Evolutionary conservation across 2,888 invertebrate species (phyloP), one percentile per base, ranked within the genome.

Genomic region (Troilus luridus): DNA sequence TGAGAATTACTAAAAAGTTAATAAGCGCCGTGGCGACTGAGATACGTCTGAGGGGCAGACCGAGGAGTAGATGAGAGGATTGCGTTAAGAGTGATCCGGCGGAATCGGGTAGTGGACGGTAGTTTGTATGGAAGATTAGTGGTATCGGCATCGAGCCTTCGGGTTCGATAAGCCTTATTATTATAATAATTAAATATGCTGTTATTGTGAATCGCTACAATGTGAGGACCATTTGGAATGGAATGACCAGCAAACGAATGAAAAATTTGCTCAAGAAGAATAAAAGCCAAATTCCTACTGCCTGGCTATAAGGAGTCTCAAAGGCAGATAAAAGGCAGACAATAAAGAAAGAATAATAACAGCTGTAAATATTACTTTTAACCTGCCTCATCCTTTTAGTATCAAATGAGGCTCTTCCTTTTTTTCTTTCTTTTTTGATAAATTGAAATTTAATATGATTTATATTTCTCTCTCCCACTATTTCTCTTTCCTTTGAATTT

Each of bases 331-430:
- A 77, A 77, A 41, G 7, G 19, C n/a, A 58, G 85, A 85, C 56
- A 85, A 85, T 56, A 58, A 56, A 85, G 85, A 24, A 21, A n/a
- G 85, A 56, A 85, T 85, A 21, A 85, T 85, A 85, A 85, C 11
- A 85, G 85, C 56, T 56, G 56, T 56, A 85, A 85, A 85, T 85
- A 77, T 41, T 77, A 77, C 72, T 77, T 77, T 77, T 77, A 41
- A 41, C 72, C 8, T 27, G 72, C 19, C 72, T 41, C 72, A 17
- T 8, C 8, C 72, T 77, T 77, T 77, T 8, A 8, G 72, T 27
- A 41, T 77, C 72, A 77, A 77, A 77, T 17, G 72, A 77, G 21
- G 21, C n/a, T 7, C 7, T 41, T 19, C 19, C 8, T 41, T 41
- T 9, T 77, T 19, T n/a, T n/a, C n/a, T 41, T 24, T 77, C 24